phyloP scores from a whole-genome alignment of 2,797 vertebrate species.

The Mormyrus hasselquistii region DNA sequence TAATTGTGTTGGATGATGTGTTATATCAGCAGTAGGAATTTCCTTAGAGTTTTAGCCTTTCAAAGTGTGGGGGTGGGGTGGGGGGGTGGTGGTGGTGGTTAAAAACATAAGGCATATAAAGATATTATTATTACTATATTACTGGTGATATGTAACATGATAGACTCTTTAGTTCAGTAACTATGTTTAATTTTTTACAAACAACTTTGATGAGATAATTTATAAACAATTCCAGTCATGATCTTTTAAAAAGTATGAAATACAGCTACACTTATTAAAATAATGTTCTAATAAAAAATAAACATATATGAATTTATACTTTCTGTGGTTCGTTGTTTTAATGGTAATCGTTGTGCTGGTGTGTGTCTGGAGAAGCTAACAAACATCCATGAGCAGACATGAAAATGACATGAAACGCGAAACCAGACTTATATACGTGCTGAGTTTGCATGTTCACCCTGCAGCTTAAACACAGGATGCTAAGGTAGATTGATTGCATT shows the following conservation, averaged over 20 bases:
- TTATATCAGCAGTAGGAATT: constrained; percentile 46
- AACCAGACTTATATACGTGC: background rate
- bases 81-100: background rate
- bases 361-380: background rate
- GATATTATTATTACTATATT: constrained; percentile 53
- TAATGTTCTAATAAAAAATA: constrained; percentile 75
- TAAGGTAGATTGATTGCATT: background rate
- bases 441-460: background rate
- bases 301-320: constrained; percentile 71
- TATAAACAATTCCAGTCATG: constrained; percentile 77
- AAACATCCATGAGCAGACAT: background rate
- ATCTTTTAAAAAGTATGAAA: constrained; percentile 74
- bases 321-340: constrained; percentile 36
- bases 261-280: constrained; percentile 69
- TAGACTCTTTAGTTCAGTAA: constrained; percentile 74
- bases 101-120: constrained; percentile 56
- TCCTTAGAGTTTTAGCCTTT: constrained; percentile 38
- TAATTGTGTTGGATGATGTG: constrained; percentile 54
- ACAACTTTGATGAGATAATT: constrained; percentile 77
- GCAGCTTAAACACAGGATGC: background rate
- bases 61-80: constrained; percentile 22
- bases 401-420: background rate
- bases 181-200: constrained; percentile 75
- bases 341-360: background rate
- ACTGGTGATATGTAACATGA: constrained; percentile 66